phyloP scores from a whole-genome alignment of 2,888 invertebrate species.

The Tenthredo livida region DNA sequence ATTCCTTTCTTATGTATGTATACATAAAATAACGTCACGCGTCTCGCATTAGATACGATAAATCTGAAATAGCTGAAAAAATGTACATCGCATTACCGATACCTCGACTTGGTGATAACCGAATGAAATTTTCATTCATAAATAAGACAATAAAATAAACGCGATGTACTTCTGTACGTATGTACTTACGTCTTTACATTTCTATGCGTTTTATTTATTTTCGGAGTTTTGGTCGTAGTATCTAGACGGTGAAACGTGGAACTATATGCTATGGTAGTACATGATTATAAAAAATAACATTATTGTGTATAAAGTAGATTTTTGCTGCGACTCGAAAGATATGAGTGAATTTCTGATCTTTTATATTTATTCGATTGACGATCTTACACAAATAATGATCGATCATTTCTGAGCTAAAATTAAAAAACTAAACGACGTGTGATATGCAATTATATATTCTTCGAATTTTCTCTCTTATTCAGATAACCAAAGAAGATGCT shows the following conservation, averaged over 20 bases:
- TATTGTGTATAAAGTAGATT: no score
- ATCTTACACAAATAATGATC: no score
- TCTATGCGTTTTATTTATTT: constrained; percentile 12
- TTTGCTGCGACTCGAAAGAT: no score
- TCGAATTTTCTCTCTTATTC: constrained; percentile 61
- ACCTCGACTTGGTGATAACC: background rate
- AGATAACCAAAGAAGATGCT: constrained; percentile 87
- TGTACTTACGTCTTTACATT: background rate
- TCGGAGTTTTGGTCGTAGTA: background rate
- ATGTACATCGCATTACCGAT: background rate
- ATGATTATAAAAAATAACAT: no score
- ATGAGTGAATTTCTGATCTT: no score
- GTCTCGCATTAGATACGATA: background rate
- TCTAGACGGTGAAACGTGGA: background rate
- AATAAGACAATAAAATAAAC: background rate
- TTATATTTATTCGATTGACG: no score
- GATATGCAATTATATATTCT: no score
- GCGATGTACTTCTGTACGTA: background rate
- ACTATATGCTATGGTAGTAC: background rate
- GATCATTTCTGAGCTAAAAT: no score
- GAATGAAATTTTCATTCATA: background rate
- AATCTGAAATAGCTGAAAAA: background rate
- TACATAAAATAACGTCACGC: background rate
- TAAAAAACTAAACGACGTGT: no score
- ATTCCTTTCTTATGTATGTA: background rate